These are phyloP conservation scores for Lathronympha strigana DNA, from an alignment of 2,888 invertebrate genomes.

Conservation along the genomic window DNA sequence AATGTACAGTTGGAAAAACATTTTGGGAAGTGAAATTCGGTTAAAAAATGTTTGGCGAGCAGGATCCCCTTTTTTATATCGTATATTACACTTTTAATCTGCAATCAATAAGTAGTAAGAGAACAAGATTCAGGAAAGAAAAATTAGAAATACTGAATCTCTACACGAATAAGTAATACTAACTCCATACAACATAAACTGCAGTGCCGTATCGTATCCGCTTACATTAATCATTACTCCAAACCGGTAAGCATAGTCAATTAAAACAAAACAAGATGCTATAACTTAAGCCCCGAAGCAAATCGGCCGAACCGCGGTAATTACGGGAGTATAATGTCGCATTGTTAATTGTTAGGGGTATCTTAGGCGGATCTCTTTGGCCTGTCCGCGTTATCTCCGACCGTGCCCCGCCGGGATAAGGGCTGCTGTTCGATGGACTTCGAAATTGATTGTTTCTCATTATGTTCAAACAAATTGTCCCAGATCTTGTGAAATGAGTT, in stretches of 20 bases:
- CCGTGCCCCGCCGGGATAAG: conserved; percentile 49
- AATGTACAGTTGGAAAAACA: no score
- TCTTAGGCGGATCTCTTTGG: conserved; percentile 81
- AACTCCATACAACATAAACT: neutral
- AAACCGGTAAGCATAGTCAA: conserved; percentile 39
- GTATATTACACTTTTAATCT: no score
- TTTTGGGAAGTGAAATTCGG: no score
- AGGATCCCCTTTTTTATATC: no score
- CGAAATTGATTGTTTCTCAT: neutral
- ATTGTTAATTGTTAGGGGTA: conserved; percentile 83
- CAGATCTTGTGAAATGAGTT: neutral
- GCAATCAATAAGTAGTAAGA: no score
- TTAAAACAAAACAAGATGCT: conserved; percentile 56
- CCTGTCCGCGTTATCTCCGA: conserved; percentile 73
- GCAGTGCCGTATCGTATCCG: conserved; percentile 6
- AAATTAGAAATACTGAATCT: neutral
- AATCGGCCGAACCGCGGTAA: conserved; percentile 65
- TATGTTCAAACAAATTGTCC: neutral
- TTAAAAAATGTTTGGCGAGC: no score
- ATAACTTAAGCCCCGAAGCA: conserved; percentile 66
- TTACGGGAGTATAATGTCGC: conserved; percentile 83
- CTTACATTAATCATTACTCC: conserved; percentile 23
- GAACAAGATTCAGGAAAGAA: no score
- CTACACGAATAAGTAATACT: neutral
- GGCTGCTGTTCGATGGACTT: conserved; percentile 33